phyloP scores from a whole-genome alignment of 2,113 vertebrate species.

The Hypocryptadius cinnamomeus region DNA sequence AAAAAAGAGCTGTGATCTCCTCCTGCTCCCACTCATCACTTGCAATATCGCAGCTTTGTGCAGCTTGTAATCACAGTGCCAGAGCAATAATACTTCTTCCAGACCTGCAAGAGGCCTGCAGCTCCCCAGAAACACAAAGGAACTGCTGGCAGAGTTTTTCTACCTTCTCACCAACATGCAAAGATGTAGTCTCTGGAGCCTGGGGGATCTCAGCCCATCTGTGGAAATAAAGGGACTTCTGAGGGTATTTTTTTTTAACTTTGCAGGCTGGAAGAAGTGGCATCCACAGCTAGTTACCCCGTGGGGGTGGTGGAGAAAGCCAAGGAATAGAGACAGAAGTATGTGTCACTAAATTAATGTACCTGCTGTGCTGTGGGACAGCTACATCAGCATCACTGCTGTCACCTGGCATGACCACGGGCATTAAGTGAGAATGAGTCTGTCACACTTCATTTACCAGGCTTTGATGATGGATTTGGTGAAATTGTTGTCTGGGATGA shows the following conservation, averaged over 20 bases:
- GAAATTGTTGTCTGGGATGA: conserved; percentile 2
- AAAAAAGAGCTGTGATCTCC: conserved; percentile 1
- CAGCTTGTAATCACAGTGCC: not conserved
- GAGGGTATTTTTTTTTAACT: not conserved
- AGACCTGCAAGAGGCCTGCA: not conserved
- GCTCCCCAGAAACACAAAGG: not conserved
- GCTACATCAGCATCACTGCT: conserved; percentile 9
- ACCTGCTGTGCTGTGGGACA: conserved; percentile 16
- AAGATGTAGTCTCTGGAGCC: not conserved
- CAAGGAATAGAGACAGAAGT: not conserved
- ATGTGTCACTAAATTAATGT: conserved; percentile 44
- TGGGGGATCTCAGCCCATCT: not conserved
- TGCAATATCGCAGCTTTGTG: not conserved
- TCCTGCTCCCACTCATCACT: conserved; percentile 5
- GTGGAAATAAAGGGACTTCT: conserved; percentile 16
- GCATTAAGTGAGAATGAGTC: conserved; percentile 29
- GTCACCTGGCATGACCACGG: not conserved
- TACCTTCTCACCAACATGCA: not conserved
- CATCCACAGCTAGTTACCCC: not conserved
- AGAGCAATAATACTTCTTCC: not conserved
- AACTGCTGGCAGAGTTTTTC: not conserved
- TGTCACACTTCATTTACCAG: conserved; percentile 52
- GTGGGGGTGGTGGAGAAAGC: fast-evolving
- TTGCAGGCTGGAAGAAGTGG: not conserved
- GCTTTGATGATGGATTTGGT: conserved; percentile 39